Base-by-base conservation (phyloP, 2,797 vertebrate species). In the Lutjanus campechanus region DNA sequence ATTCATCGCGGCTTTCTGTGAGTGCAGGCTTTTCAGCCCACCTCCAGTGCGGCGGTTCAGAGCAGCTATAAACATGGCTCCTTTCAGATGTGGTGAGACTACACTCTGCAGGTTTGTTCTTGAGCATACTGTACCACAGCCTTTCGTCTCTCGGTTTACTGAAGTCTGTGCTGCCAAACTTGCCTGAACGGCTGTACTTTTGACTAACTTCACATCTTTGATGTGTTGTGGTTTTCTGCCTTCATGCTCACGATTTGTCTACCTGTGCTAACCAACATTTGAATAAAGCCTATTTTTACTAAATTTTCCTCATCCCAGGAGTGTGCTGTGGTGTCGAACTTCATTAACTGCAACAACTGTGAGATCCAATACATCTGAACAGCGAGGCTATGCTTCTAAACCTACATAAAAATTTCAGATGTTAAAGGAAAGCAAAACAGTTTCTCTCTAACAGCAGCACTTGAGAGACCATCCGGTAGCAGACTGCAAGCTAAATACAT, bases 351-450 rank as follows among this genome's bases (percentile, higher is more conserved):
- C 53, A 70, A 79, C 61, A 59, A 68, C 56, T 58, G 53, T 43
- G 56, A 58, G 36, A 85, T 65, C 47, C 12, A 17, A 63, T 70
- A 61, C 63, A 59, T 73, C 54, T 72, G 50, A 77, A 70, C 51
- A 56, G 72, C 11, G 0, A 43, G 55, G 55, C 55, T 69, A 55
- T 66, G 71, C 69, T 72, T 81, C 47, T 22, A 69, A 85, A 80
- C 60, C 70, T 70, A 65, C 88, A 87, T 90, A 20, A 85, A 87
- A 72, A 20, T 71, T 84, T 83, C 7, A 83, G 49, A 84, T 71
- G 79, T 65, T 78, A 77, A 84, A 88, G 69, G 69, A 84, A 78
- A 90, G 84, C 83, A 54, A 79, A 91, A 85, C 81, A 82, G 72
- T 81, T 88, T 82, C 56, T 76, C 79, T 88, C 54, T 62, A 68